Percentiles rank a stretch among this genome's conserved stretches.
These are phyloP conservation scores for Onthophagus taurus DNA, from an alignment of 1,140 invertebrate genomes.

Conservation along the genomic window DNA sequence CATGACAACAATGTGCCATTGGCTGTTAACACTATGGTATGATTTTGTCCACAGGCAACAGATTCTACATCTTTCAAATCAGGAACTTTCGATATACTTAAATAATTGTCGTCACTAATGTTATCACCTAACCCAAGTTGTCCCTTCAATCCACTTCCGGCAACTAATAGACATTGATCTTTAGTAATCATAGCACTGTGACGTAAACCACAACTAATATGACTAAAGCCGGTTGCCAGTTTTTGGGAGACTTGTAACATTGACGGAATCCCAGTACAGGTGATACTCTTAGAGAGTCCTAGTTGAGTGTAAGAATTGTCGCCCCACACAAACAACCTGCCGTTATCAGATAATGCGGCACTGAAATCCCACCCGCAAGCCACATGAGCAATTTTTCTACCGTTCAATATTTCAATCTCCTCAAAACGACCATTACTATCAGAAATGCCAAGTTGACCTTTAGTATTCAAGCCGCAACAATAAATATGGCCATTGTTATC, in stretches of 20 bases:
- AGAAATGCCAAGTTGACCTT: constrained; percentile 62
- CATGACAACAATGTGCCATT: constrained; percentile 51
- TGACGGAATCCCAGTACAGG: constrained; percentile 38
- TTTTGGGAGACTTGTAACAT: constrained; percentile 36
- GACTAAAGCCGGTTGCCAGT: constrained; percentile 30
- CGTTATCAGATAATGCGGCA: constrained; percentile 52
- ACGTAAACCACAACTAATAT: constrained; percentile 51
- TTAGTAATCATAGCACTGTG: constrained; percentile 59
- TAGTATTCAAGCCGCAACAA: constrained; percentile 80
- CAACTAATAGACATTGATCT: constrained; percentile 48
- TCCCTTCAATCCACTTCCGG: constrained; percentile 53
- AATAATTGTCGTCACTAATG: constrained; percentile 41
- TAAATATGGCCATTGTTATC: constrained; percentile 58
- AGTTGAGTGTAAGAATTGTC: constrained; percentile 66
- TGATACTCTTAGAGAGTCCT: constrained; percentile 47
- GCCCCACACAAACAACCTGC: constrained; percentile 62
- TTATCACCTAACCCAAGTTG: constrained; percentile 50
- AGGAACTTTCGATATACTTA: constrained; percentile 44
- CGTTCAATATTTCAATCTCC: constrained; percentile 44
- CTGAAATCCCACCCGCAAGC: constrained; percentile 66
- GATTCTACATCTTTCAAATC: constrained; percentile 43
- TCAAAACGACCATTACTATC: constrained; percentile 44
- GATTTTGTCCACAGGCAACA: constrained; percentile 63
- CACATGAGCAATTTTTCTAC: constrained; percentile 47
- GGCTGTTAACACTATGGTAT: constrained; percentile 52